Percentiles rank a stretch among this genome's conserved stretches.
Evolutionary conservation across 2,797 vertebrate genomes (phyloP).

Genomic region (Trematomus bernacchii): DNA sequence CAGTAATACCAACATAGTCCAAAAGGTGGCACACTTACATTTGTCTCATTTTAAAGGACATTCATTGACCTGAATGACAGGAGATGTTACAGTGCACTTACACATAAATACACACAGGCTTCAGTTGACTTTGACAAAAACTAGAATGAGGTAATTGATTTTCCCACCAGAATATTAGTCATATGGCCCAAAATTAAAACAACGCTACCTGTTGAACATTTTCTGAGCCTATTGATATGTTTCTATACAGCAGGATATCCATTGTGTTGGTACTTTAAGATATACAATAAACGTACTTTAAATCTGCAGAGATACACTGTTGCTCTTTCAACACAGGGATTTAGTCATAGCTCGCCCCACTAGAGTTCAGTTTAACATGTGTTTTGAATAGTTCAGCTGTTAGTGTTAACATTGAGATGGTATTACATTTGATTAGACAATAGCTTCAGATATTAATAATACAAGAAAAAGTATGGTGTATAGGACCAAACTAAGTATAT

Average conservation of each 20-base stretch:
- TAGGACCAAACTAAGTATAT: slow-evolving; percentile 14
- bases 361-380: slow-evolving; percentile 34
- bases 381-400: slow-evolving; percentile 50
- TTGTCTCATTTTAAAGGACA: slow-evolving; percentile 17
- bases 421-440: slow-evolving; percentile 38
- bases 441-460: slow-evolving; percentile 6
- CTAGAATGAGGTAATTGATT: background rate
- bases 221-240: slow-evolving; percentile 30
- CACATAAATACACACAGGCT: background rate
- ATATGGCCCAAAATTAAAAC: background rate
- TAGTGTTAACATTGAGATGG: slow-evolving; percentile 47
- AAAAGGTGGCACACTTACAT: slow-evolving; percentile 63
- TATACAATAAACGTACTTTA: slow-evolving; percentile 29
- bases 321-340: slow-evolving; percentile 35
- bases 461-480: slow-evolving; percentile 12
- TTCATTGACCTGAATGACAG: slow-evolving; percentile 11
- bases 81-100: slow-evolving; percentile 7
- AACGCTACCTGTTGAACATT: slow-evolving; percentile 18
- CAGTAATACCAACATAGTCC: slow-evolving; percentile 57
- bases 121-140: slow-evolving; percentile 16
- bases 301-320: slow-evolving; percentile 6
- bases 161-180: background rate
- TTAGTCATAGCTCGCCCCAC: slow-evolving; percentile 5
- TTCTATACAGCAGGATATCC: slow-evolving; percentile 1
- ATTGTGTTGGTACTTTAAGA: slow-evolving; percentile 13